Conservation (phyloP, 1,140 invertebrate species). For the Aleiodes sp. region DNA sequence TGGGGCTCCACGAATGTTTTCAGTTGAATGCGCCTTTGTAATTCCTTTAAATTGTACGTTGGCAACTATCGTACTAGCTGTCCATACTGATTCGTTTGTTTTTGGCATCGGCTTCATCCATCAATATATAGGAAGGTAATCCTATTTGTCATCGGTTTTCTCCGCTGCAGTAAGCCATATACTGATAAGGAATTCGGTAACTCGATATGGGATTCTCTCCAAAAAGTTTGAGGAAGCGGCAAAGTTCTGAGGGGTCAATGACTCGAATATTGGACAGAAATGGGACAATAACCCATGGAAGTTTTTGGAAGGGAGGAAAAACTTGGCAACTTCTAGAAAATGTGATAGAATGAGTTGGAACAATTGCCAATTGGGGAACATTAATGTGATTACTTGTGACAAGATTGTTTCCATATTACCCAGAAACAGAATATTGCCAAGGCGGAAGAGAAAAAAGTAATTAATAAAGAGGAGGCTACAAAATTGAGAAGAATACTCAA, state of each 20-base stretch:
- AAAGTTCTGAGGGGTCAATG: neutral
- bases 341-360: neutral
- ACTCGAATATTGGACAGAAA: neutral
- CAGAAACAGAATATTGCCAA: neutral
- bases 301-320: neutral
- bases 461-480: neutral
- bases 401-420: neutral
- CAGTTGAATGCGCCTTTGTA: too few species aligned
- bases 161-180: too few species aligned
- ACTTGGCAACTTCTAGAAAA: neutral
- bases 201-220: neutral
- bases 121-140: too few species aligned
- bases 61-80: too few species aligned
- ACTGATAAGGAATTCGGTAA: too few species aligned
- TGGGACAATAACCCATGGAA: slow-evolving; percentile 1
- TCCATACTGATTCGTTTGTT: too few species aligned
- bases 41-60: too few species aligned
- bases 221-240: neutral
- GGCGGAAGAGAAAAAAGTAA: neutral
- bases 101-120: too few species aligned
- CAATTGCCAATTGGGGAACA: slow-evolving; percentile 6
- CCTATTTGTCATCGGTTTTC: too few species aligned
- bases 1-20: too few species aligned
- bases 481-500: too few species aligned
- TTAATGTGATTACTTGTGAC: neutral